Evolutionary conservation across 1,140 invertebrate species (phyloP).

Genomic region (Hetaerina americana): DNA sequence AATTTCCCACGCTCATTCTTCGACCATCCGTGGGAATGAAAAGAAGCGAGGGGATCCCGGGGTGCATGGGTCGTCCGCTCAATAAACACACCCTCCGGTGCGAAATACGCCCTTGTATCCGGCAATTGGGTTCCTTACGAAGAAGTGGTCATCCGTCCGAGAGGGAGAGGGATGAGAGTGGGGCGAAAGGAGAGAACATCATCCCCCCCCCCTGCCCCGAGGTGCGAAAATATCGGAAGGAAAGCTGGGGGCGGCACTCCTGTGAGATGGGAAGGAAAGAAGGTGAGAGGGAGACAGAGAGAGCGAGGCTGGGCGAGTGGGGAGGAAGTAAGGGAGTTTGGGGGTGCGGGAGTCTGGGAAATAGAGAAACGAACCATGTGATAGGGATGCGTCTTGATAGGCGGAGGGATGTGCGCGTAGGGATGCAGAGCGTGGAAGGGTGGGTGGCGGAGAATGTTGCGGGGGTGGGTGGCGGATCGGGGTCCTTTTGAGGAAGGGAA

Average conservation of each 20-base stretch:
- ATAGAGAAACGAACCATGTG: not conserved
- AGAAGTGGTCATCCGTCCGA: no score
- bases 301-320: no score
- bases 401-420: not conserved
- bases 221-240: no score
- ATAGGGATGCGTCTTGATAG: not conserved
- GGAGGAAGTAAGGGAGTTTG: no score
- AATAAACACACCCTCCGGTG: not conserved
- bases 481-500: not conserved
- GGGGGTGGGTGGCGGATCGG: not conserved
- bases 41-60: not conserved
- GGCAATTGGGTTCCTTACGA: not conserved
- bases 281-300: no score
- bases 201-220: no score
- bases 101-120: not conserved
- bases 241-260: no score
- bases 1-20: no score
- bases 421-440: not conserved
- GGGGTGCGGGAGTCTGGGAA: not conserved
- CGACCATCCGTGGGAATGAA: no score
- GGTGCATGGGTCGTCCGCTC: not conserved
- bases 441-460: not conserved
- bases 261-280: no score
- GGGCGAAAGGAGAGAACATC: not conserved
- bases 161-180: no score